Conservation (phyloP, 2,113 vertebrate species). For the Oreocharis arfaki region DNA sequence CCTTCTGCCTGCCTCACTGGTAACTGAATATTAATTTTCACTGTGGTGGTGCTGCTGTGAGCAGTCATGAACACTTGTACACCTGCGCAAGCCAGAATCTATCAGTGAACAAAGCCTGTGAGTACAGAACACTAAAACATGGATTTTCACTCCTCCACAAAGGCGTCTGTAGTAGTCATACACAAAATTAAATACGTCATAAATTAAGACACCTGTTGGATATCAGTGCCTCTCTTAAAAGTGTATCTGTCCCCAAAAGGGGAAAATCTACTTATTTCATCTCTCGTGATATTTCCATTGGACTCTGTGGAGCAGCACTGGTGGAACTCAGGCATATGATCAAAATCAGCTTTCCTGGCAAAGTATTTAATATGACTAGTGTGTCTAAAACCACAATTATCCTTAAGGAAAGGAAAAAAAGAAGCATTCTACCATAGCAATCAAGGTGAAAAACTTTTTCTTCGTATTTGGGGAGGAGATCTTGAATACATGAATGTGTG, state of each 20-base stretch:
- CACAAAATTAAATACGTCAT: not conserved
- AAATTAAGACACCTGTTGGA: constrained; percentile 14
- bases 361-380: not conserved
- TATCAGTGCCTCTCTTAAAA: constrained; percentile 16
- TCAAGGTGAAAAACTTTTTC: not conserved
- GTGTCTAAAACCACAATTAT: not conserved
- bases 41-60: not conserved
- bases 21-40: not conserved
- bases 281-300: not conserved
- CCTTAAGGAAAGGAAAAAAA: not conserved
- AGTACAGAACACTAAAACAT: not conserved
- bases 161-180: not conserved
- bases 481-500: constrained; percentile 54
- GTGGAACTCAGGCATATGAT: constrained; percentile 9
- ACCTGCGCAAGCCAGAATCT: not conserved
- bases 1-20: not conserved
- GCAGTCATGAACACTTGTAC: not conserved
- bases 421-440: not conserved
- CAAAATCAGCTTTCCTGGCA: not conserved
- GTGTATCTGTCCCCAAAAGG: constrained; percentile 20
- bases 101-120: not conserved
- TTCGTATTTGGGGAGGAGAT: not conserved
- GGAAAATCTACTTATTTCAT: constrained; percentile 13
- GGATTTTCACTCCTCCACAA: not conserved
- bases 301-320: not conserved